Evolutionary conservation across 2,888 invertebrate species (phyloP).

Genomic region (Campopleginae sp.): DNA sequence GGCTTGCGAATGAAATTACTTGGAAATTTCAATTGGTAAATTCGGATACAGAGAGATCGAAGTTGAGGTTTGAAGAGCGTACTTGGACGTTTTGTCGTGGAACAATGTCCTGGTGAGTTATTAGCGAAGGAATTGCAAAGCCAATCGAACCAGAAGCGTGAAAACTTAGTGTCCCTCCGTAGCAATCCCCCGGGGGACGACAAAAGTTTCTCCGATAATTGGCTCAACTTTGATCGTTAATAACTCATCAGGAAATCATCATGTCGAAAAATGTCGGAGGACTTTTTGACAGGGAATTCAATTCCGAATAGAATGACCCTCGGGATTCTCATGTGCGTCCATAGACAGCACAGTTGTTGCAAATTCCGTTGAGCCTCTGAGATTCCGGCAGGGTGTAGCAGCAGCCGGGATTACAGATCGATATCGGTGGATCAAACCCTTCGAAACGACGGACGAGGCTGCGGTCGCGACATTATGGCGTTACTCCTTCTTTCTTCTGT

Average conservation of each 20-base stretch:
- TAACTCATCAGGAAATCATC: neutral
- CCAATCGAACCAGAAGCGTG: neutral
- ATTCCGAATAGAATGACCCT: neutral
- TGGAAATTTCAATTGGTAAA: neutral
- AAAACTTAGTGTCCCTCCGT: neutral
- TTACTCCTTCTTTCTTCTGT: slow-evolving; percentile 11
- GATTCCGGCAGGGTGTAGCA: neutral
- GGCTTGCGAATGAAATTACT: neutral
- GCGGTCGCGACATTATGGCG: slow-evolving; percentile 26
- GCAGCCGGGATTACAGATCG: slow-evolving; percentile 57
- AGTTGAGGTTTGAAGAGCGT: neutral
- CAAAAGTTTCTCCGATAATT: neutral
- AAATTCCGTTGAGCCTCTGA: neutral
- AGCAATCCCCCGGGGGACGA: neutral
- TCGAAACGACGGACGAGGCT: slow-evolving; percentile 27
- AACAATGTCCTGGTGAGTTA: neutral
- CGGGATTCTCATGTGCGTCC: neutral
- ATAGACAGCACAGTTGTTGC: neutral
- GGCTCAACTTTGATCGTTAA: neutral
- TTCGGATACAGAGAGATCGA: neutral
- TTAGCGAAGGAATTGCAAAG: neutral
- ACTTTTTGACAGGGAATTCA: neutral
- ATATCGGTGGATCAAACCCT: slow-evolving; percentile 63
- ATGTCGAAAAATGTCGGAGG: neutral
- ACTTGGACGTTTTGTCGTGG: neutral